Percentiles rank a stretch among this genome's conserved stretches.
These are phyloP conservation scores for Sander lucioperca DNA, from an alignment of 2,113 vertebrate genomes.

Conservation along the genomic window DNA sequence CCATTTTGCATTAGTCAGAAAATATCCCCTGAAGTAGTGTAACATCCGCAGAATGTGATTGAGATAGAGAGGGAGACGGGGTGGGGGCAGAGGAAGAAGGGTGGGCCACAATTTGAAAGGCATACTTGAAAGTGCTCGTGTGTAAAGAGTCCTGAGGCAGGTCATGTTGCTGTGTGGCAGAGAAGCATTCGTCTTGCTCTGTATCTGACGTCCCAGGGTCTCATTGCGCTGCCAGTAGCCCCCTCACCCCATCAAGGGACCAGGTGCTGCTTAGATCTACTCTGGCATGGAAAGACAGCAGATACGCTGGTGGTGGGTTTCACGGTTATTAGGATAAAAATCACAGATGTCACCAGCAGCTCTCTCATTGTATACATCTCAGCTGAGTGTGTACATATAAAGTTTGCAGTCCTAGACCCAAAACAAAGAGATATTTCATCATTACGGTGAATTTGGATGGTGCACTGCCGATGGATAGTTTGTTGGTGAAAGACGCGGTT, in stretches of 20 bases:
- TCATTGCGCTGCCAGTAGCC: slow-evolving; percentile 69
- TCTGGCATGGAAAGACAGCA: slow-evolving; percentile 51
- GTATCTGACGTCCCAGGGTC: slow-evolving; percentile 74
- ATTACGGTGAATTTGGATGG: slow-evolving; percentile 59
- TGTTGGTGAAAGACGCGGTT: slow-evolving; percentile 68
- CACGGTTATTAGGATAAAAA: slow-evolving; percentile 52
- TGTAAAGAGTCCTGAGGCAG: slow-evolving; percentile 69
- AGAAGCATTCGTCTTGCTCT: slow-evolving; percentile 72
- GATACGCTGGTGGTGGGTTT: slow-evolving; percentile 43
- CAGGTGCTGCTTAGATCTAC: slow-evolving; percentile 77
- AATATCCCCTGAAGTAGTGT: slow-evolving; percentile 70
- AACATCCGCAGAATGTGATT: slow-evolving; percentile 69
- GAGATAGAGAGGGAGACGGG: slow-evolving; percentile 54
- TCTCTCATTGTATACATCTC: slow-evolving; percentile 28
- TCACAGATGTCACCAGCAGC: slow-evolving; percentile 53
- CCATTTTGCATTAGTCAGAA: slow-evolving; percentile 74
- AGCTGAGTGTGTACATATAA: slow-evolving; percentile 57
- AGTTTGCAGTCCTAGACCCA: slow-evolving; percentile 47
- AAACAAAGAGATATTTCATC: slow-evolving; percentile 65
- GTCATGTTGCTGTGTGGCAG: slow-evolving; percentile 73
- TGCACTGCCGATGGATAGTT: slow-evolving; percentile 58
- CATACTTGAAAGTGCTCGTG: slow-evolving; percentile 68
- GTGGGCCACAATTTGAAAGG: slow-evolving; percentile 64
- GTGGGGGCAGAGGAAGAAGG: slow-evolving; percentile 53
- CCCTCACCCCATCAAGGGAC: slow-evolving; percentile 68